Evolutionary conservation across 2,113 vertebrate species (phyloP).

Genomic region (Dissostichus mawsoni): DNA sequence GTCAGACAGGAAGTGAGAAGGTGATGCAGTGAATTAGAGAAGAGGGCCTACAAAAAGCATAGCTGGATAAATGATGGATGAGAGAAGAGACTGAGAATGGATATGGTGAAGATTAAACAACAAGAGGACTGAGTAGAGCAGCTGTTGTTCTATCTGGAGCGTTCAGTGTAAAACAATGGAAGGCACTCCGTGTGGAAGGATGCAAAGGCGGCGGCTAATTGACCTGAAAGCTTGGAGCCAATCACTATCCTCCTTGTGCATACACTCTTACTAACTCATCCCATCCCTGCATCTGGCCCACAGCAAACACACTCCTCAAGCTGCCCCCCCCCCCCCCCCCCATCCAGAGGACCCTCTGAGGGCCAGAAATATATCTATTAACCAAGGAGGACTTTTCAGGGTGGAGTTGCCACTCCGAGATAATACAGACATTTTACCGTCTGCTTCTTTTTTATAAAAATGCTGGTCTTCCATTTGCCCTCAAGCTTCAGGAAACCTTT

Average conservation of each 20-base stretch:
- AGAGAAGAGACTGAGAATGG: background rate
- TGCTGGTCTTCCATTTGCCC: background rate
- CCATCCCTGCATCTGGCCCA: constrained; percentile 17
- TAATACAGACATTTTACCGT: background rate
- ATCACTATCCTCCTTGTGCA: constrained; percentile 39
- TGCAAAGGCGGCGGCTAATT: constrained; percentile 58
- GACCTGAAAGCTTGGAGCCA: constrained; percentile 57
- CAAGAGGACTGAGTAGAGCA: constrained; percentile 38
- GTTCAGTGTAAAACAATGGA: constrained; percentile 59
- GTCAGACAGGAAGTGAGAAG: background rate
- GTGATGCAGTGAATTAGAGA: background rate
- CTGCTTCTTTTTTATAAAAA: background rate
- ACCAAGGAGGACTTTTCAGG: background rate
- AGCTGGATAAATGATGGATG: constrained; percentile 5
- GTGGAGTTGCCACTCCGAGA: background rate
- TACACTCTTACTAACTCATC: constrained; percentile 24
- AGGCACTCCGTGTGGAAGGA: constrained; percentile 42
- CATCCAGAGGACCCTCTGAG: too few species aligned
- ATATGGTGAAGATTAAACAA: background rate
- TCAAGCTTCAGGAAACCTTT: background rate
- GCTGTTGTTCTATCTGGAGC: constrained; percentile 39
- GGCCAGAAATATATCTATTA: background rate
- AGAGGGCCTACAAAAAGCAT: background rate
- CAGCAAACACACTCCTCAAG: constrained; percentile 29
- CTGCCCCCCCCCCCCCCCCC: background rate